Base-by-base conservation (phyloP, 2,888 invertebrate species). In the Rutpela maculata region DNA sequence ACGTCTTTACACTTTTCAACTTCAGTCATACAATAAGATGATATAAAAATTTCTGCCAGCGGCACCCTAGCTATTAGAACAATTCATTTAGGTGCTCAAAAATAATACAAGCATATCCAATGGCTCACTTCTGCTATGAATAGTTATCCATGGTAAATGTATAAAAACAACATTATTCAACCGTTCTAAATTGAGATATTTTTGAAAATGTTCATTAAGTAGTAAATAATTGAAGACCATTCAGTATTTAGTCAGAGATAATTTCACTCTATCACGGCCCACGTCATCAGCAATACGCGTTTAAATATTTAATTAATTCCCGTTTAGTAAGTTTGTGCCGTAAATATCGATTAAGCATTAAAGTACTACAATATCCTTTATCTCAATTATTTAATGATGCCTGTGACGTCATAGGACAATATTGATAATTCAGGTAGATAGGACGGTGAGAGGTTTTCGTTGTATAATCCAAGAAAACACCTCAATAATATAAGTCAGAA, bases 371-470 rank as follows among this genome's bases (percentile, higher is more conserved):
- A 68, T 68, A 56, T 68, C 68, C 31, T 31, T 43, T 60, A 70
- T 70, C 60, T 70, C 15, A 70, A 70, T 70, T 70, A 70, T 70
- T 70, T 60, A 70, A 38, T 38, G 70, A 70, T 43, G 70, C 43
- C 59, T 19, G 70, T 70, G 70, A 70, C 70, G 70, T 60, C 60
- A 43, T 18, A 60, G 22, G 60, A 31, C 11, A 60, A 60, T 60
- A 59, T 35, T 43, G 60, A 38, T 31, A 65, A 65, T 38, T 35
- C n/a, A 31, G 43, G n/a, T 12, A 65, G 65, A 70, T 70, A 70
- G 9, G 57, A 15, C 66, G 11, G 17, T 31, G 67, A 67, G 22
- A 55, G 19, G n/a, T 26, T 62, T 62, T 62, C 62, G 31, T 62
- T 62, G 22, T 62, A 15, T 19, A 19, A 60, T 2, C 15, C 22